Evolutionary conservation across 2,888 invertebrate species (phyloP), one percentile per base, ranked within the genome.

Genomic region (Macrophya alboannulata): DNA sequence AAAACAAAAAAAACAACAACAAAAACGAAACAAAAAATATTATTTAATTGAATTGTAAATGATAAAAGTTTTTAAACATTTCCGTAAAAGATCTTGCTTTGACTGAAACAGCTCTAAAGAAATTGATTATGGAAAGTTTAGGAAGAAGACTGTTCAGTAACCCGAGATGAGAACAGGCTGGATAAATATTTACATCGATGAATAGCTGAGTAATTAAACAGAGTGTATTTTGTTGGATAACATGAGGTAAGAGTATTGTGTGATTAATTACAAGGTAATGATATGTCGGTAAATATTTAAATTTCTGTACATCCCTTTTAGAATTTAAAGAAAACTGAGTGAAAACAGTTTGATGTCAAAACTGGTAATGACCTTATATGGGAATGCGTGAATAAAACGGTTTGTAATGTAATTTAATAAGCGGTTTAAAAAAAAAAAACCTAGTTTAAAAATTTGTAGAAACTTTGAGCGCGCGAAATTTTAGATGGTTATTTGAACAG

Each of bases 301-400:
- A 51, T 51, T 51, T 51, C 17, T 65, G 10, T 10, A 65, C 3
- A 0, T 65, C 31, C 4, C 4, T 65, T 65, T 65, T 21, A 1
- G 12, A 5, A 17, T 51, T 3, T n/a, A 25, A 62, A 62, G 2
- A 62, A 62, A 62, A 25, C 21, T 10, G 4, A 10, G 37, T 43
- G n/a, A 43, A 79, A 8, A 6, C 12, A 40, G 51, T 40, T 81
- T 40, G 51, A 37, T 62, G 21, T 8, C 91, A 92, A 91, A 90
- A 86, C 45, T 76, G 40, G 86, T 89, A 91, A 92, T 92, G 90
- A 86, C 93, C 92, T 90, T 92, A 92, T 92, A 92, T 90, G 92
- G 93, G 88, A 90, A 87, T 90, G 90, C 87, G 86, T 37, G 48
- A 83, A 77, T 62, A 87, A 87, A 43, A 62, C 74, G 79, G 55